Conservation (phyloP, 1,140 invertebrate species). For the Tetragnatha versicolor region DNA sequence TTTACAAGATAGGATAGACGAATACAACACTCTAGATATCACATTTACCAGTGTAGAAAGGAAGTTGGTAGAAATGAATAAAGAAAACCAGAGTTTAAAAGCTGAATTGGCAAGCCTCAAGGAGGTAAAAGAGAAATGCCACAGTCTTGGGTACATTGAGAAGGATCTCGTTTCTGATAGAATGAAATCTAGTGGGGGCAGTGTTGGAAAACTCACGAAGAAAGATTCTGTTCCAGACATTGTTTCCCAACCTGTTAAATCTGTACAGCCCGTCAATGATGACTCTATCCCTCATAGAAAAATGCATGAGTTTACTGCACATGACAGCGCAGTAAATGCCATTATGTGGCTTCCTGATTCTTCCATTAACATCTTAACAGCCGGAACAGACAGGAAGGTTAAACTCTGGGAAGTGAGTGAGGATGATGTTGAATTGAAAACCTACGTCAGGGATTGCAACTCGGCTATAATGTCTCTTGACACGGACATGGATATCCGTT, state of each 20-base stretch:
- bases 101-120: background rate
- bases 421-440: background rate
- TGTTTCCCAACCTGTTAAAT: no score
- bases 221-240: background rate
- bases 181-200: background rate
- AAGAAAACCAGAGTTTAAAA: background rate
- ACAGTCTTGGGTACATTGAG: background rate
- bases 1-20: constrained; percentile 24
- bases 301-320: constrained; percentile 25
- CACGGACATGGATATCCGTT: constrained; percentile 55
- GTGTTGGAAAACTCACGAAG: background rate
- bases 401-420: constrained; percentile 28
- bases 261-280: no score
- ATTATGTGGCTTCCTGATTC: constrained; percentile 19
- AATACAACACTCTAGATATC: constrained; percentile 29
- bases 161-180: no score
- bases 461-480: constrained; percentile 34
- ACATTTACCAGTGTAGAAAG: constrained; percentile 30
- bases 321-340: constrained; percentile 39
- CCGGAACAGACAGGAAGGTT: constrained; percentile 19
- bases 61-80: constrained; percentile 28
- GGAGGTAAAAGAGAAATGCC: background rate
- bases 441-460: constrained; percentile 23
- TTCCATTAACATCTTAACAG: constrained; percentile 10
- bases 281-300: background rate